Base-by-base conservation (phyloP, 2,888 invertebrate genomes). In the Oscheius sp. region DNA sequence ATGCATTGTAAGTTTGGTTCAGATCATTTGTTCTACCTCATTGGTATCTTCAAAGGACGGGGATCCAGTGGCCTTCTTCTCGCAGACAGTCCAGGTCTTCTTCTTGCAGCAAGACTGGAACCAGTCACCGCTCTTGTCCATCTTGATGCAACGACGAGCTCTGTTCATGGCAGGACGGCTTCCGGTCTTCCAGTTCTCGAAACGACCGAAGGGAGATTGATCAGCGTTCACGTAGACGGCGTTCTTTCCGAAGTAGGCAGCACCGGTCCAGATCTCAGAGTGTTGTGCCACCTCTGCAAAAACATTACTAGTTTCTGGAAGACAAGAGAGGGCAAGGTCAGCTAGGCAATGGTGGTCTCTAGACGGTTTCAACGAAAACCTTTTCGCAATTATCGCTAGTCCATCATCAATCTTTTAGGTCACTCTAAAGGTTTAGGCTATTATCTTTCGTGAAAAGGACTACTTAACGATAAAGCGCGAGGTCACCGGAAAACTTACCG, bases 21-120 rank as follows among this genome's bases (percentile, higher is more conserved):
- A 47, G 0, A 35, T 11, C 3, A 5, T 2, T 32, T 1, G 21
- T 2, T 47, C 48, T 68, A 70, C 70, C 59, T 33, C 21, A 32
- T 58, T 58, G 50, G n/a, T 60, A 11, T 70, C 70, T 21, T 70
- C 70, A n/a, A 58, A 70, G 42, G 42, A 21, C 3, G 60, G 55
- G 7, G 59, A 42, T 29, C 60, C 60, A 2, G 47, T 32, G 33
- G 70, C 70, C 59, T 70, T 70, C 71, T 86, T 86, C 76, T 84
- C 80, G 73, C 87, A 87, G 21, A 87, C 81, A 74, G 83, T 79
- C 59, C 74, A 82, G 7, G 85, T 86, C 72, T 83, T 80, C 76
- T 87, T 84, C 82, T 87, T 87, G 78, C 87, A 87, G 81, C 87
- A 87, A 32, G 84, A 85, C 75, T 87, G 87, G 81, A 87, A 83